Evolutionary conservation across 2,888 invertebrate species (phyloP), one percentile per base, ranked within the genome.

Genomic region (Eulithis testata): DNA sequence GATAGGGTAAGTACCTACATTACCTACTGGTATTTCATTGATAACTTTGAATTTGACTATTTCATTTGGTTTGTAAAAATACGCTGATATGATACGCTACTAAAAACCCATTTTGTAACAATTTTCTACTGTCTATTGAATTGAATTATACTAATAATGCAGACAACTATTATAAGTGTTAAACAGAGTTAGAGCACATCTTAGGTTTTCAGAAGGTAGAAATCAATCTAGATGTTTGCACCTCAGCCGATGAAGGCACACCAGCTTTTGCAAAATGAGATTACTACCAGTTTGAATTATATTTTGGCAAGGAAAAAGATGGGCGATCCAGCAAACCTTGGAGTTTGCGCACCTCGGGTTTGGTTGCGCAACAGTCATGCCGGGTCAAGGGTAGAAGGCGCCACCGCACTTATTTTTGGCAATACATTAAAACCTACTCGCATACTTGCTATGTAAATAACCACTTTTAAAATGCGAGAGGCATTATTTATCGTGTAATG

Each of bases 311-410:
- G 87, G 84, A 87, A 86, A 82, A 83, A 83, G 82, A 86, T 87
- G 87, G 81, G 74, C 81, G 77, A 82, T 83, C 78, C 68, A 66
- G 70, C 66, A 74, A 83, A 85, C 89, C 90, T 90, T 89, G 86
- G 68, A 71, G 74, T 75, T 74, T 73, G 76, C 76, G 76, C 83
- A 84, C 85, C 86, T 86, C 83, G 81, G 78, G 77, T 70, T 74
- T 74, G 81, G 87, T 91, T 90, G 84, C 86, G 86, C 85, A 91
- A 91, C 77, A 54, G 49, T 58, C 58, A 40, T 50, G 75, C 44
- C 85, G 74, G 91, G 92, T 91, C 91, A 91, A 91, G 91, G 91
- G 88, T 88, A 82, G 53, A 36, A 52, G 77, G 74, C 82, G 83
- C 85, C 84, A 85, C 79, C 85, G 83, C 83, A 85, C 86, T 86